Evolutionary conservation across 37 sponge, comb jelly and placozoan species (phyloP).

Genomic region (Beroe ovata): DNA sequence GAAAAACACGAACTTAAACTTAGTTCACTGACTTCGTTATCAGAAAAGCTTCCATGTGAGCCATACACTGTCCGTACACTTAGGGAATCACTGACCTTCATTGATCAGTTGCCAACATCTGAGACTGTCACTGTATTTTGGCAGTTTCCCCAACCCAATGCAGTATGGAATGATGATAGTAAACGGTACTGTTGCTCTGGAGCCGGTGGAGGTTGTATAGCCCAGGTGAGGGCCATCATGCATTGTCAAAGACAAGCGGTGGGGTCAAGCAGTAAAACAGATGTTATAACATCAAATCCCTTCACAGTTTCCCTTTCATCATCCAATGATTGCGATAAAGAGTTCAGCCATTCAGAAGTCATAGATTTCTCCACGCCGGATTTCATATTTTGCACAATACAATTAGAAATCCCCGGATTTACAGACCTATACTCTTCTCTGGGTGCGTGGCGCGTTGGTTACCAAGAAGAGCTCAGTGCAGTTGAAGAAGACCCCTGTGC

Average conservation of each 20-base stretch:
- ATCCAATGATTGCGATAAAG: neutral
- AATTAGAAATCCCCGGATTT: neutral
- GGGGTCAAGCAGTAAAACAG: no score
- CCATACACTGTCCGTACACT: neutral
- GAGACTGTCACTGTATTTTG: slow-evolving; percentile 10
- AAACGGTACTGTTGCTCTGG: slow-evolving; percentile 1
- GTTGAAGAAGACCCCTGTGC: neutral
- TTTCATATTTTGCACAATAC: slow-evolving; percentile 27
- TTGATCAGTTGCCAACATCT: slow-evolving; percentile 6
- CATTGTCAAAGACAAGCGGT: neutral
- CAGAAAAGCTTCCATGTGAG: slow-evolving; percentile 13
- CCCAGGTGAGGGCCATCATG: neutral
- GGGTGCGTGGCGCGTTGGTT: slow-evolving; percentile 22
- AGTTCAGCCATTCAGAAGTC: slow-evolving; percentile 3
- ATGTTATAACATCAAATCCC: neutral
- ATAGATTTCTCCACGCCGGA: slow-evolving; percentile 20
- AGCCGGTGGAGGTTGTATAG: neutral
- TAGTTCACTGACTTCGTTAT: neutral
- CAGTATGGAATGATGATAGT: neutral
- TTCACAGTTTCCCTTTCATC: neutral
- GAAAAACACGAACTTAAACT: no score
- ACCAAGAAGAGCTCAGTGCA: slow-evolving; percentile 12
- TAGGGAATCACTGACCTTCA: neutral
- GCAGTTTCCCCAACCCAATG: slow-evolving; percentile 4
- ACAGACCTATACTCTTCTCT: neutral